A percentile compares a stretch with the other conserved stretches of the same genome.
Evolutionary conservation across 2,888 invertebrate genomes (phyloP).

Genomic region (Antheraea assamensis): DNA sequence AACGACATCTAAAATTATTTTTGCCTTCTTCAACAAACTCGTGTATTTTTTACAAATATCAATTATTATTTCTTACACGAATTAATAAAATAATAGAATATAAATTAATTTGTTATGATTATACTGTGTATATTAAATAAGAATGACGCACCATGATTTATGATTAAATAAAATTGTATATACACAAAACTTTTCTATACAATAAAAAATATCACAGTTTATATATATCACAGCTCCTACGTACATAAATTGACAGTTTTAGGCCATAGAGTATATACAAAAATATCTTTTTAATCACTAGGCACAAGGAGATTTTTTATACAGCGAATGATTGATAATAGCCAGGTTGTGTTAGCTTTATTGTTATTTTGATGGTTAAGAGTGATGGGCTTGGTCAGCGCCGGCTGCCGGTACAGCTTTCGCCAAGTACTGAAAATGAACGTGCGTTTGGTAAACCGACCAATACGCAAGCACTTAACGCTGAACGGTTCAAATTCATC

Average conservation of each 20-base stretch:
- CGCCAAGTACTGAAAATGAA: constrained; percentile 84
- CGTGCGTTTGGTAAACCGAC: constrained; percentile 86
- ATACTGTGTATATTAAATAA: constrained; percentile 63
- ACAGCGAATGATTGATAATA: constrained; percentile 36
- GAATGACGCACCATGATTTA: constrained; percentile 64
- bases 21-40: neutral
- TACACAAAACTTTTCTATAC: constrained; percentile 66
- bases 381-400: constrained; percentile 70
- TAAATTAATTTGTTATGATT: constrained; percentile 43
- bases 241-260: constrained; percentile 31
- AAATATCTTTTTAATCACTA: constrained; percentile 29
- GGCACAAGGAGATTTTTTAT: constrained; percentile 24
- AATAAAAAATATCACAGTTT: constrained; percentile 68
- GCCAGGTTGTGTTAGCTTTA: neutral
- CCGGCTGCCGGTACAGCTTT: constrained; percentile 77
- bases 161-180: constrained; percentile 53
- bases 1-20: constrained; percentile 50
- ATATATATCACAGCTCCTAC: constrained; percentile 36
- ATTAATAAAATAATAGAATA: constrained; percentile 55
- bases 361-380: constrained; percentile 34
- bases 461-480: constrained; percentile 90
- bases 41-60: constrained; percentile 8
- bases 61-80: neutral
- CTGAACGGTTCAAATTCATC: constrained; percentile 92
- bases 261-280: constrained; percentile 31